Conservation (phyloP, 2,113 vertebrate genomes). For the Bettongia penicillata region DNA sequence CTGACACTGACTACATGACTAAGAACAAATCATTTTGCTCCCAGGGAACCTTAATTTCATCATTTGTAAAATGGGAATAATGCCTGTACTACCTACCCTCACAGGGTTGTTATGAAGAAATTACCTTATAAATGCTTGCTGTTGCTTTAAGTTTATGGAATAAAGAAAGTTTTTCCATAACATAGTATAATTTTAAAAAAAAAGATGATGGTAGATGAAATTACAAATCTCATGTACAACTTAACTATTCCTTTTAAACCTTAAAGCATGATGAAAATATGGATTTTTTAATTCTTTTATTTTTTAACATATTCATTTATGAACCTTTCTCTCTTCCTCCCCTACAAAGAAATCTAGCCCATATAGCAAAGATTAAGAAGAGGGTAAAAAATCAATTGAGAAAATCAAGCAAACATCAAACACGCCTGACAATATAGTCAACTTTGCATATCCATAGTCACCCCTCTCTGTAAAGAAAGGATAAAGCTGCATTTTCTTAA, state of each 20-base stretch:
- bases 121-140: too few species aligned
- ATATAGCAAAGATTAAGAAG: background rate
- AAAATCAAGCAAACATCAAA: background rate
- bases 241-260: background rate
- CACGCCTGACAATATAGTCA: background rate
- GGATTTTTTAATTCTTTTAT: background rate
- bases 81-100: background rate
- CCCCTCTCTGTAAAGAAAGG: background rate
- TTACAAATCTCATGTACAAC: too few species aligned
- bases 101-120: background rate
- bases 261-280: background rate
- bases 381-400: background rate
- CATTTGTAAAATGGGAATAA: background rate
- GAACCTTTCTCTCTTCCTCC: background rate
- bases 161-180: too few species aligned
- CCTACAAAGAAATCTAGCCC: background rate
- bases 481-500: background rate
- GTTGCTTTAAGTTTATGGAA: too few species aligned
- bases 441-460: background rate
- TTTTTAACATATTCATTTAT: background rate
- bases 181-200: too few species aligned
- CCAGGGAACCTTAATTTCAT: background rate
- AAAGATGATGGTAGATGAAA: too few species aligned
- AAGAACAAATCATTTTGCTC: background rate
- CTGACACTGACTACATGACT: background rate